Evolutionary conservation across 2,797 vertebrate species (phyloP), one percentile per base, ranked within the genome.

Genomic region (Bovichtus variegatus): DNA sequence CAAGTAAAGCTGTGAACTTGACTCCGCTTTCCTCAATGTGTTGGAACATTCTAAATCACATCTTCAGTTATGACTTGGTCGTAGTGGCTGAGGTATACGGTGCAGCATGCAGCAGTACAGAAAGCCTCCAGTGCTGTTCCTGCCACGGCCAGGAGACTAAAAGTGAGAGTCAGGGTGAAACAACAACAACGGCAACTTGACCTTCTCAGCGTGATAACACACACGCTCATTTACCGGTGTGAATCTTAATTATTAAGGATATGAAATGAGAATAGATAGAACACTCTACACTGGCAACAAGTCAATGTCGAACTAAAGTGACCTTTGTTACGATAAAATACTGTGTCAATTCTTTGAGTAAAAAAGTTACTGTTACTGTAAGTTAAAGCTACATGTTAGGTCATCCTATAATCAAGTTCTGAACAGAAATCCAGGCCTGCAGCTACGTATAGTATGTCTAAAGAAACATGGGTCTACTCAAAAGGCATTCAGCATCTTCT

Each of bases 1-100:
- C 91, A 93, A 89, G 90, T 67, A 88, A 88, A 91, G 75, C 84
- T 83, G 87, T 87, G 87, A 93, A 92, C 71, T 87, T 75, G 80
- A 89, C 82, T 87, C 77, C 65, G 66, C 72, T 85, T 86, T 86
- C 71, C 68, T 81, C 70, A 34, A 74, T 47, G 69, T 76, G 78
- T 83, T 86, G 83, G 80, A 87, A 82, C 74, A 60, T 82, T 90
- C 67, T 76, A 84, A 85, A 86, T 93, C 82, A 86, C 59, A 77
- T 66, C 65, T 76, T 89, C 80, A 73, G 65, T 76, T 80, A 78
- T 65, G 79, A 80, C 75, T 75, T 7, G 73, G 60, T 66, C 11
- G 29, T 68, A 63, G 85, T 54, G 77, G 73, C 63, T 62, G 79
- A 78, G 60, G 63, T 75, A 64, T 69, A 65, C 65, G 27, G 60